Base-by-base conservation (phyloP, 2,888 invertebrate genomes). In the Drosophila maculinotata region DNA sequence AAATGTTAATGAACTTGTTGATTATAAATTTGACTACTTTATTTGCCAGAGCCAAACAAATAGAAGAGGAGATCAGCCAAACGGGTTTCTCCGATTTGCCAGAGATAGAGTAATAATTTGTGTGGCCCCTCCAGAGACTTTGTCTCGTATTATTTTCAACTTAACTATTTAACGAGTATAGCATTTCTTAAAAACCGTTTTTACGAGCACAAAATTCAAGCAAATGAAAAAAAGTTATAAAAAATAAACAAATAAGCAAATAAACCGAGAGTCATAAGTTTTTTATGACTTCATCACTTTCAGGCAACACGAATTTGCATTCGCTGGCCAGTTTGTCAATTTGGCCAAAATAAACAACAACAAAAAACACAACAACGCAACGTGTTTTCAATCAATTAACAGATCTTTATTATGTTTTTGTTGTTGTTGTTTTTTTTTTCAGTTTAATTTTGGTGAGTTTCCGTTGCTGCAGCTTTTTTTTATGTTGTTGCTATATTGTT, bases 1-100 rank as follows among this genome's bases (percentile, higher is more conserved):
- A 89, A 89, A 76, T 80, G 88, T 83, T 88, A 88, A 88, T 88
- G 89, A 89, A 88, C 88, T 87, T 89, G 89, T 89, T 89, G 89
- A 89, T 86, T 84, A 78, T 87, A 73, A 84, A 81, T 70, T 88
- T 84, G 84, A 88, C 84, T 87, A 81, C 84, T 84, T 88, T 78
- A 84, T 84, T 84, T 84, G 79, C 59, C 73, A 31, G 20, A 4
- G 38, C 48, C 48, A 74, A 60, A 63, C 63, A 53, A 62, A 71
- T 65, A 57, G 59, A 45, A 54, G 28, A 59, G 49, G 31, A 39
- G 31, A 20, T n/a, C 39, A 44, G 30, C 25, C 20, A 58, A 82
- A 85, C 79, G 45, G 42, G 79, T 85, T 80, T 86, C 60, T 33
- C 15, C 20, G 23, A 56, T 42, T 20, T 17, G 48, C 52, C 47